These are phyloP conservation scores for Thomomys bottae DNA, from an alignment of 2,113 vertebrate species.

Conservation along the genomic window DNA sequence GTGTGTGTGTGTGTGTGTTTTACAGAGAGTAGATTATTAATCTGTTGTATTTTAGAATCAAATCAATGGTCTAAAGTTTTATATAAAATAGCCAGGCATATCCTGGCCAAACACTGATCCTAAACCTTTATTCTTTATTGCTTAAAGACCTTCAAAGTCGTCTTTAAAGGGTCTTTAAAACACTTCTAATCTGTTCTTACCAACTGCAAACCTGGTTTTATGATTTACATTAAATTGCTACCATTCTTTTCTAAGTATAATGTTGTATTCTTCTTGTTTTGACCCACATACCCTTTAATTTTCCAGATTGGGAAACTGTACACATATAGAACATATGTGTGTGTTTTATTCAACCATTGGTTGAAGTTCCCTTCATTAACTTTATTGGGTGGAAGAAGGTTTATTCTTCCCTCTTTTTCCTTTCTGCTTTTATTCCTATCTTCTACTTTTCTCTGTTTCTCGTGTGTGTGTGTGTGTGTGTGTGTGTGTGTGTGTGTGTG, in stretches of 20 bases:
- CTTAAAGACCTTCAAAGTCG: background rate
- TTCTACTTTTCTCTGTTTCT: too few species aligned
- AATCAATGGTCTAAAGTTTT: background rate
- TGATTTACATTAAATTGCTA: slow-evolving; percentile 58
- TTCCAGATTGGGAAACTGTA: background rate
- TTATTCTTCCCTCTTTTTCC: background rate
- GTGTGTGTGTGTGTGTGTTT: background rate
- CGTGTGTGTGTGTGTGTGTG: background rate
- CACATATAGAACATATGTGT: background rate
- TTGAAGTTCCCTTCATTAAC: background rate
- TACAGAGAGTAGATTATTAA: background rate
- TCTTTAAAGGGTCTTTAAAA: slow-evolving; percentile 48
- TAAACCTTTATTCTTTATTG: slow-evolving; percentile 8
- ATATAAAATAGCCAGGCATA: background rate
- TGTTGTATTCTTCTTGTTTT: slow-evolving; percentile 7
- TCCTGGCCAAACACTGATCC: background rate
- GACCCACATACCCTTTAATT: background rate
- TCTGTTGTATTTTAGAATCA: slow-evolving; percentile 13
- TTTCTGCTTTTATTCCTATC: background rate
- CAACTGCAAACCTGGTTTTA: background rate
- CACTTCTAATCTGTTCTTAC: slow-evolving; percentile 1
- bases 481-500: background rate
- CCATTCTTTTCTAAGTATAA: slow-evolving; percentile 43
- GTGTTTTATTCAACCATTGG: background rate
- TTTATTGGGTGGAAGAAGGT: accelerated